Percentiles rank a stretch among this genome's conserved stretches.
phyloP scores from a whole-genome alignment of 2,113 vertebrate species.

The Muscicapa adusta region DNA sequence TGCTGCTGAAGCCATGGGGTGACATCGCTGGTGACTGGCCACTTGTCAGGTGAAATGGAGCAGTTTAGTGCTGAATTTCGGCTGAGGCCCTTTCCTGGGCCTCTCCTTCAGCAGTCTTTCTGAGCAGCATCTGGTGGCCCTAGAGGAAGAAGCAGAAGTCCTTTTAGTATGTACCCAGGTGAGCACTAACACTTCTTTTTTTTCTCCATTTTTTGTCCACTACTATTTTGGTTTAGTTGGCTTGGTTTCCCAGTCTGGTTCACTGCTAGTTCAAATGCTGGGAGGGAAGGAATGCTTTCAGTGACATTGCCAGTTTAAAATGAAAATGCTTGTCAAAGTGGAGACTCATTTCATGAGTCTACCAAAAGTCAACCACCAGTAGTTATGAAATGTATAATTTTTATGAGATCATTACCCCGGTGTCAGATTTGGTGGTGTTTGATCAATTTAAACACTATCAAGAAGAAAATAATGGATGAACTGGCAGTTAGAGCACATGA shows the following conservation, averaged over 20 bases:
- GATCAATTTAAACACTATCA: not conserved
- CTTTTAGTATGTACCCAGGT: not conserved
- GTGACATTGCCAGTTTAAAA: not conserved
- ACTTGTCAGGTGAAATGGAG: not conserved
- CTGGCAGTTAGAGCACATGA: not conserved
- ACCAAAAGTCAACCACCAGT: not conserved
- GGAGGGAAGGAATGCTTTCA: not conserved
- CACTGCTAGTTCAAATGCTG: not conserved
- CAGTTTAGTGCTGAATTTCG: not conserved
- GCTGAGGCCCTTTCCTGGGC: not conserved
- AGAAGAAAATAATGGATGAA: not conserved
- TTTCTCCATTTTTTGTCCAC: not conserved
- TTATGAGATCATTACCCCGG: not conserved
- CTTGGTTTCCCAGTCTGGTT: not conserved
- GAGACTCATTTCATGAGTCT: not conserved
- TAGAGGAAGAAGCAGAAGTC: not conserved
- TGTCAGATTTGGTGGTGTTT: not conserved
- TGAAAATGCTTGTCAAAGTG: not conserved
- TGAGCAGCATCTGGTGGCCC: not conserved
- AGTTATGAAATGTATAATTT: not conserved
- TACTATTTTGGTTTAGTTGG: not conserved
- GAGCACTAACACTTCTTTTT: not conserved
- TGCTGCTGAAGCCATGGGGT: not conserved
- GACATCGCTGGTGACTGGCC: rapidly evolving
- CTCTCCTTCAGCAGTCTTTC: not conserved